Conservation (phyloP, 2,888 invertebrate genomes). For the Chironomus tentans region DNA sequence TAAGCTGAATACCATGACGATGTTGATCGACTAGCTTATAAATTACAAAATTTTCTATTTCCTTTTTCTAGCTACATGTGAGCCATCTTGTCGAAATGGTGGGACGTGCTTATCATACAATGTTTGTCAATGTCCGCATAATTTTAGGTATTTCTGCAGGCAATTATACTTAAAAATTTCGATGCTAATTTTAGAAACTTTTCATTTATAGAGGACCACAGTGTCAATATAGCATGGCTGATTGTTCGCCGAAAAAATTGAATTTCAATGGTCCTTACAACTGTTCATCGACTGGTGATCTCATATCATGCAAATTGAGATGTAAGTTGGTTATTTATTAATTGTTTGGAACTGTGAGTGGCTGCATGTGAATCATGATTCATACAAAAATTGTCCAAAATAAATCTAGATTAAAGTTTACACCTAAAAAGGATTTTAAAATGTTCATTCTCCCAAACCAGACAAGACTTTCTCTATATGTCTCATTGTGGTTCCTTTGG, state of each 20-base stretch:
- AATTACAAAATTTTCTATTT: constrained; percentile 11
- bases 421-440: neutral
- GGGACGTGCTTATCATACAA: constrained; percentile 71
- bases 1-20: neutral
- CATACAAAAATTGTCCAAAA: too few species aligned
- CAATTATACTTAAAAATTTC: neutral
- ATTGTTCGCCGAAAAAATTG: constrained; percentile 52
- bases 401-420: neutral
- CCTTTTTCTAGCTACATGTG: constrained; percentile 48
- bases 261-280: constrained; percentile 69
- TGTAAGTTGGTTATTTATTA: constrained; percentile 46
- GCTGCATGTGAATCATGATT: too few species aligned
- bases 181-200: neutral
- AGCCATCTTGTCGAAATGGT: constrained; percentile 67
- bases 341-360: too few species aligned
- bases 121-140: constrained; percentile 66
- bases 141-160: constrained; percentile 37
- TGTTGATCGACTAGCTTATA: too few species aligned
- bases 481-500: neutral
- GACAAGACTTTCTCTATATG: neutral
- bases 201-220: constrained; percentile 33
- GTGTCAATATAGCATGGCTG: constrained; percentile 43
- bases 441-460: neutral
- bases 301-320: constrained; percentile 53
- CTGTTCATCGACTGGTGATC: constrained; percentile 54